phyloP scores from a whole-genome alignment of 2,888 invertebrate genomes.

The Fissipunctia ypsillon region DNA sequence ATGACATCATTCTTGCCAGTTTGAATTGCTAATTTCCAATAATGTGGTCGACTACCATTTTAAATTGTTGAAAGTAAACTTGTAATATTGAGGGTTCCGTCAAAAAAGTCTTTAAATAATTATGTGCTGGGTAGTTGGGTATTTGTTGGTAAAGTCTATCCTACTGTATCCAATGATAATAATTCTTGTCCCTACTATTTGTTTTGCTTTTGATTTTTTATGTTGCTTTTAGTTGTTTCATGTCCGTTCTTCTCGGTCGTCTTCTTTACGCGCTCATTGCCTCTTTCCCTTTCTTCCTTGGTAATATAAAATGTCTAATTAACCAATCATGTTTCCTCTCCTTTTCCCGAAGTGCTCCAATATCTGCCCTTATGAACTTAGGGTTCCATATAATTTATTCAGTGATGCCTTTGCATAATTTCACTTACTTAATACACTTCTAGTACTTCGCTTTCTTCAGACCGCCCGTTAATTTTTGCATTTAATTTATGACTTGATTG shows the following conservation, averaged over 20 bases:
- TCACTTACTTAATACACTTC: background rate
- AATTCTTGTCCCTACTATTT: background rate
- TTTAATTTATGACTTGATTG: background rate
- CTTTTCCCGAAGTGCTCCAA: background rate
- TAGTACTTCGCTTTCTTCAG: no score
- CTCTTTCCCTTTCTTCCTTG: background rate
- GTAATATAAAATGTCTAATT: background rate
- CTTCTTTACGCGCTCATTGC: background rate
- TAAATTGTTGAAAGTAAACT: conserved; percentile 41
- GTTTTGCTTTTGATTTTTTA: background rate
- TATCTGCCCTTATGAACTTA: no score
- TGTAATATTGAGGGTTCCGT: background rate
- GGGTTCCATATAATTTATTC: background rate
- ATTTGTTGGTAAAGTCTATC: background rate
- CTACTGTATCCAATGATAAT: background rate
- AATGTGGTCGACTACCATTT: conserved; percentile 10
- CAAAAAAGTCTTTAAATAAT: no score
- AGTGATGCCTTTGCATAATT: no score
- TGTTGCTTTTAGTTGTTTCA: background rate
- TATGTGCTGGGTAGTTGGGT: background rate
- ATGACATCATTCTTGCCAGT: conserved; percentile 28
- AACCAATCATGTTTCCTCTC: background rate
- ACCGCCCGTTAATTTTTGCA: background rate
- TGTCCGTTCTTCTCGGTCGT: background rate
- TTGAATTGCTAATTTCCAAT: conserved; percentile 24